Percentiles rank a stretch among this genome's conserved stretches.
phyloP scores from a whole-genome alignment of 2,888 invertebrate species.

The Antheraea yamamai region DNA sequence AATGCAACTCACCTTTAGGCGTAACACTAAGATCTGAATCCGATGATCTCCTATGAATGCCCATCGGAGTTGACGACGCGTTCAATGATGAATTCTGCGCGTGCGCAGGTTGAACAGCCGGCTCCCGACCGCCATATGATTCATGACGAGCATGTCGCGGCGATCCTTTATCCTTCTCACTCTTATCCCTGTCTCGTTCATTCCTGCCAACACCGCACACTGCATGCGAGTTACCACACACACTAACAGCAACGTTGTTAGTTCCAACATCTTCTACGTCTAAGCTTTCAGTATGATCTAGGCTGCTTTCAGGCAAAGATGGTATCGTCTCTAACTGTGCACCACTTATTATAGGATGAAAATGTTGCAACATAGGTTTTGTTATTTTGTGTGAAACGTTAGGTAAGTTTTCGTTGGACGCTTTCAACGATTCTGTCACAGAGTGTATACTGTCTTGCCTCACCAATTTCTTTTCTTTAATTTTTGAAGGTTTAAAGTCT shows the following conservation, averaged over 20 bases:
- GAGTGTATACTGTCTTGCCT: slow-evolving; percentile 70
- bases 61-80: slow-evolving; percentile 75
- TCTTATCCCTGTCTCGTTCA: slow-evolving; percentile 61
- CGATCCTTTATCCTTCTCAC: slow-evolving; percentile 63
- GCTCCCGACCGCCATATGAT: slow-evolving; percentile 77
- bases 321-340: slow-evolving; percentile 71
- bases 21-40: slow-evolving; percentile 97
- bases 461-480: slow-evolving; percentile 47
- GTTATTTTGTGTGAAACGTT: slow-evolving; percentile 56
- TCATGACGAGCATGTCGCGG: slow-evolving; percentile 80
- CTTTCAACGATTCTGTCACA: slow-evolving; percentile 57
- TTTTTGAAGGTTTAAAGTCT: not conserved
- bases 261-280: slow-evolving; percentile 59
- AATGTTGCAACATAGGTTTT: slow-evolving; percentile 61
- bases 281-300: slow-evolving; percentile 60
- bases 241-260: slow-evolving; percentile 81
- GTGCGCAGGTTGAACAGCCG: slow-evolving; percentile 43
- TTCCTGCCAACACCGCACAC: slow-evolving; percentile 76
- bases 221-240: slow-evolving; percentile 82
- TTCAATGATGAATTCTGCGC: slow-evolving; percentile 65
- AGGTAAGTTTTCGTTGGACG: slow-evolving; percentile 58
- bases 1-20: slow-evolving; percentile 88
- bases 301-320: slow-evolving; percentile 66
- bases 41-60: slow-evolving; percentile 91
- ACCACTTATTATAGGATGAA: slow-evolving; percentile 67